Base-by-base conservation (phyloP, 2,888 invertebrate species). In the Mongoloraphidia duomilia region DNA sequence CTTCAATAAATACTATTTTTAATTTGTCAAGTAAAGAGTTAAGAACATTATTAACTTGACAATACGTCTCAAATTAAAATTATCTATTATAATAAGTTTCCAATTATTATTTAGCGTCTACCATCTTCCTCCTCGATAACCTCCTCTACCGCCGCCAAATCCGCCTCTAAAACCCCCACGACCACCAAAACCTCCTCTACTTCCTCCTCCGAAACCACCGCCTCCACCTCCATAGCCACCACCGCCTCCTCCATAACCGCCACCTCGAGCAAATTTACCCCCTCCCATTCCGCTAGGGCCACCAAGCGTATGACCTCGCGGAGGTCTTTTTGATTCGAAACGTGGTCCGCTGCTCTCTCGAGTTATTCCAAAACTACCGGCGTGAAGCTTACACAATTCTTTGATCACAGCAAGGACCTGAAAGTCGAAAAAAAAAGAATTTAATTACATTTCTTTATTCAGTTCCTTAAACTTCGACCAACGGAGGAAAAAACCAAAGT, bases 341-440 rank as follows among this genome's bases (percentile, higher is more conserved):
- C 74, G 65, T 54, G 71, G 71, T 2, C 66, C 63, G 0, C 74
- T 71, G 2, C 74, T 66, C 12, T 67, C 58, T 0, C 60, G 54
- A 4, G 75, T 72, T 49, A 76, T 75, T 9, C 47, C 47, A 61
- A 73, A 77, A 59, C 87, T 83, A 0, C 89, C 88, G 0, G 91
- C 83, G 53, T 83, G 78, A 60, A 86, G 73, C 35, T 78, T 72
- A 61, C 92, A 92, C 1, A 96, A 66, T 14, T 80, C 75, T 58
- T 78, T 79, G 0, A 95, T 72, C 6, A 86, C 76, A 34, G 73
- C 67, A 34, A 94, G 69, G 0, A 86, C 73, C 73, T 80, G 63
- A 2, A 64, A 65, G 52, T 54, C 41, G n/a, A n/a, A n/a, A 26
- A 26, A 26, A 26, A 4, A 17, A 4, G 17, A 17, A 4, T 4